phyloP scores from a whole-genome alignment of 2,797 vertebrate species.

The Liasis olivaceus region DNA sequence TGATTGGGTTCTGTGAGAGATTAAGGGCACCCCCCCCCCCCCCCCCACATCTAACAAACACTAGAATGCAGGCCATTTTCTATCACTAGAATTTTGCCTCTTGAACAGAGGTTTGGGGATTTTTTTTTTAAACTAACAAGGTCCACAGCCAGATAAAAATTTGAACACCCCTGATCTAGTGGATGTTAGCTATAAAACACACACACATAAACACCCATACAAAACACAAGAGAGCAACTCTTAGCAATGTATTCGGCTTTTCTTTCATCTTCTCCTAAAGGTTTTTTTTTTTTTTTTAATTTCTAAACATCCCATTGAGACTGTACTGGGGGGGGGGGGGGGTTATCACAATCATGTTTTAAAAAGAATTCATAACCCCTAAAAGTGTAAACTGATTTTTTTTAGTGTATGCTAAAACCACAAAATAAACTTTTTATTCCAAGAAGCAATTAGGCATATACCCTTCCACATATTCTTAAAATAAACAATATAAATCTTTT shows the following conservation, averaged over 20 bases:
- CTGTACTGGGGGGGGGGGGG: constrained; percentile 25
- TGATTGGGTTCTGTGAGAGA: not conserved
- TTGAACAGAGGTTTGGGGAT: not conserved
- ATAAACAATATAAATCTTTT: constrained; percentile 65
- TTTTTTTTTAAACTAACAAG: not conserved
- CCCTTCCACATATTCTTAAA: constrained; percentile 66
- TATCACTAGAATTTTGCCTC: not conserved
- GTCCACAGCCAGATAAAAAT: not conserved
- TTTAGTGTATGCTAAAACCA: constrained; percentile 63
- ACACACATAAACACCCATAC: not conserved
- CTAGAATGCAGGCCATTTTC: not conserved
- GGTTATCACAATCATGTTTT: constrained; percentile 49
- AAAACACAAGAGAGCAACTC: not conserved
- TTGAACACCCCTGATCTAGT: not conserved
- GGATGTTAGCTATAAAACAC: not conserved
- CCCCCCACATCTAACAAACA: not conserved
- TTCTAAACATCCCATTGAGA: constrained; percentile 61
- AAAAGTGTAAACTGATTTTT: constrained; percentile 50
- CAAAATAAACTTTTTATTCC: constrained; percentile 62
- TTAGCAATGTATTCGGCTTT: not conserved
- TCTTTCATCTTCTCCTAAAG: not conserved
- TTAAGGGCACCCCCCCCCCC: not conserved
- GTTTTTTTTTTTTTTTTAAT: constrained; percentile 1
- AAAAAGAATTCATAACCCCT: constrained; percentile 30
- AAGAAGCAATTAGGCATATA: constrained; percentile 67